Evolutionary conservation across 1,140 invertebrate genomes (phyloP), one percentile per base, ranked within the genome.

Genomic region (Radopholus similis): DNA sequence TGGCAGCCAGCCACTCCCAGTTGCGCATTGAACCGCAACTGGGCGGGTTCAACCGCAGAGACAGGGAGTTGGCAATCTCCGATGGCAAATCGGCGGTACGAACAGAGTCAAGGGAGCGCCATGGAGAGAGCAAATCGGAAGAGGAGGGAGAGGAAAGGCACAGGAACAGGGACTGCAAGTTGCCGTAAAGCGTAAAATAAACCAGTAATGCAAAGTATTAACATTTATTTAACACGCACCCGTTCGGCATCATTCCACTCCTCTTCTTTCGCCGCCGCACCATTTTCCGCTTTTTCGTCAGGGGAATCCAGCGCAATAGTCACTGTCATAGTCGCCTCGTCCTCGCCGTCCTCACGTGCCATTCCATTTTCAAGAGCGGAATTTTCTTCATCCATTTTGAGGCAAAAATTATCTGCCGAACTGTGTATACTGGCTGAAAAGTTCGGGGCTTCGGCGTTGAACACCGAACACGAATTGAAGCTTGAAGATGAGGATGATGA

Each of bases 1-100:
- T 40, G 21, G 62, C 62, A 1, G 67, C 67, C 42, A 69, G 23
- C 66, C 34, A 69, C 53, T 69, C 67, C 67, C 67, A 69, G 49
- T 69, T 69, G 34, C 66, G 44, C 67, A 69, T 69, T n/a, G 67
- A 70, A 21, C 67, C 67, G 49, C 37, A 38, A 8, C 47, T 30
- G 23, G 67, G 30, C 4, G 67, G n/a, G 32, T 58, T 71, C 23
- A 69, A 40, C 11, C 67, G 2, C 40, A 34, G 34, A 34, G 53
- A 8, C 28, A 69, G 21, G 28, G 47, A 15, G n/a, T 53, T 26
- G 6, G 51, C 66, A 11, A 47, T 47, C 9, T 58, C 37, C 26
- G 26, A 26, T 13, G 9, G 56, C 37, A 58, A 47, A 58, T 34
- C 23, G 13, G 28, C 28, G 21, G 28, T 15, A 21, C 42, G 56